A percentile compares a stretch with the other conserved stretches of the same genome.
Conservation (phyloP, 64 coral and sea anemone genomes). For the Hydrozoanthus tunicans region DNA sequence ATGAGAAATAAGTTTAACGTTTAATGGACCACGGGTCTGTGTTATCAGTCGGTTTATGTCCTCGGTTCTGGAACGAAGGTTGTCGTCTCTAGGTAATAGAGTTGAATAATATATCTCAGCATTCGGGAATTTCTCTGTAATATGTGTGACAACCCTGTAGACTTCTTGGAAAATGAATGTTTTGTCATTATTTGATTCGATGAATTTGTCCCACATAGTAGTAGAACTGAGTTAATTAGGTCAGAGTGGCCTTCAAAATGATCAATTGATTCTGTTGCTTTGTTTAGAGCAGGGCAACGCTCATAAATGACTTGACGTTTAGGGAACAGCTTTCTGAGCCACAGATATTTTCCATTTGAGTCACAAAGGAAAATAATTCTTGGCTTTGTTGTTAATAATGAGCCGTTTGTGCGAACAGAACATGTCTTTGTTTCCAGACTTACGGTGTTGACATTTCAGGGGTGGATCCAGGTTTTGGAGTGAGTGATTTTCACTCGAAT, state of each 20-base stretch:
- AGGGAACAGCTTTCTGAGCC: background rate
- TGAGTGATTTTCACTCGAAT: no score
- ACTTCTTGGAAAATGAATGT: background rate
- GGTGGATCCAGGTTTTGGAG: no score
- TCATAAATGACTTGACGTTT: background rate
- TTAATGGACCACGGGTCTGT: background rate
- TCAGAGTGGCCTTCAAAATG: background rate
- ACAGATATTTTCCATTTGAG: background rate
- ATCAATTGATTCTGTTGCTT: background rate
- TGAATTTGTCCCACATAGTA: background rate
- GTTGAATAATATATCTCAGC: background rate
- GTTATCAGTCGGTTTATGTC: background rate
- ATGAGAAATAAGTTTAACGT: conserved; percentile 9
- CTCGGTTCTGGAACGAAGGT: background rate
- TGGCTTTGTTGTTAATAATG: background rate
- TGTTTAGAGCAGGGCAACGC: background rate
- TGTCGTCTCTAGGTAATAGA: background rate
- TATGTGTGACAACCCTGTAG: background rate
- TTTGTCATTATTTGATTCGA: background rate
- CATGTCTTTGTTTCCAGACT: no score
- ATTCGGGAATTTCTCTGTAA: background rate
- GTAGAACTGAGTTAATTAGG: background rate
- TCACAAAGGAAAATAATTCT: conserved; percentile 1
- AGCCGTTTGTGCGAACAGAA: no score
- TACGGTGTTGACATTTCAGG: no score